phyloP scores from a whole-genome alignment of 2,797 vertebrate genomes.

The Babyrousa celebensis region DNA sequence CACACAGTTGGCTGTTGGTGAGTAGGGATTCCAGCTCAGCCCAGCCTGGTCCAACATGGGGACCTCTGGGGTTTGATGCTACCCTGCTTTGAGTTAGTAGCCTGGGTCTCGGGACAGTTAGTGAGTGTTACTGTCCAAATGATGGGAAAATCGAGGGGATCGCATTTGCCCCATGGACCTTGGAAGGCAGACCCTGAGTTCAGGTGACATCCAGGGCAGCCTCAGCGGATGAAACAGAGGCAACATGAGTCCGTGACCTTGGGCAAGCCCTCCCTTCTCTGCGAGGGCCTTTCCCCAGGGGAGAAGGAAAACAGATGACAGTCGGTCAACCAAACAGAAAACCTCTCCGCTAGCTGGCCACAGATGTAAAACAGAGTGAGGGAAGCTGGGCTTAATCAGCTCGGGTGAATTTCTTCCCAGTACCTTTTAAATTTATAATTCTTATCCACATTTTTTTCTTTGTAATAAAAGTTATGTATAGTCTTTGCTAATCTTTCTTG shows the following conservation, averaged over 20 bases:
- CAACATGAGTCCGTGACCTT: not conserved
- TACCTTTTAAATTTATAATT: conserved; percentile 27
- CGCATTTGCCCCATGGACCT: not conserved
- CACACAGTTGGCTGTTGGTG: not conserved
- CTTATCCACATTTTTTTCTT: conserved; percentile 24
- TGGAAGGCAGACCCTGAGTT: not conserved
- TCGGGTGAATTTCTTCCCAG: conserved; percentile 20
- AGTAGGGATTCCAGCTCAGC: not conserved
- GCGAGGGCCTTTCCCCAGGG: not conserved
- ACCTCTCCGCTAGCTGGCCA: not conserved
- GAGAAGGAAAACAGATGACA: not conserved
- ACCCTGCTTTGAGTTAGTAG: not conserved
- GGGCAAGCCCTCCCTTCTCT: not conserved
- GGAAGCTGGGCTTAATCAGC: not conserved
- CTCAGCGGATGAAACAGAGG: not conserved
- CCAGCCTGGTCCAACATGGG: accelerated
- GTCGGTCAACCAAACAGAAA: not conserved
- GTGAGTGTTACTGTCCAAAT: not conserved
- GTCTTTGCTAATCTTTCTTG: conserved; percentile 53
- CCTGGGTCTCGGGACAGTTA: not conserved
- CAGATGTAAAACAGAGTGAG: not conserved
- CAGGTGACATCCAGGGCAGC: not conserved
- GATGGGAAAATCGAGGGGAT: not conserved
- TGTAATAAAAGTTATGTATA: not conserved
- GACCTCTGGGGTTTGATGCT: not conserved